Base-by-base conservation (phyloP, 2,888 invertebrate species). In the Prenolepis imparis region DNA sequence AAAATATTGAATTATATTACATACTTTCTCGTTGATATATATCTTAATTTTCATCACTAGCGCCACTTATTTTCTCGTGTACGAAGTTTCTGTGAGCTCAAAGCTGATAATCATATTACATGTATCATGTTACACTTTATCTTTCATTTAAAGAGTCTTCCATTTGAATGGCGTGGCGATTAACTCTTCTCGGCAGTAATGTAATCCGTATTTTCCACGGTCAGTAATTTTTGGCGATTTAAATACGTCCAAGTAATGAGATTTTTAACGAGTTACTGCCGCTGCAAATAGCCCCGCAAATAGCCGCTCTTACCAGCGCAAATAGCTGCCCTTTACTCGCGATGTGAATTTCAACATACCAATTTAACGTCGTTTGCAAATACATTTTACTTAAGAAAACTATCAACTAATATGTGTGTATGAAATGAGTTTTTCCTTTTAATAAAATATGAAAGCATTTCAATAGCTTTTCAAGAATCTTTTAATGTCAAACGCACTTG, bases 221-320 rank as follows among this genome's bases (percentile, higher is more conserved):
- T 21, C 32, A 9, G 59, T 70, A 78, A 78, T 70, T 70, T 78
- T 78, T 70, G 78, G 44, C 59, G 41, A 68, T 78, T 78, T 78
- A 78, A 57, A 78, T 44, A 78, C 41, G 32, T 21, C 11, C 59
- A 9, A 36, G 78, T 78, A 70, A 78, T 78, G 78, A 78, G 78
- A 78, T 59, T 78, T 78, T 78, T 78, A 78, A 78, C 44, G 44
- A 78, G 70, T 68, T 78, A 44, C 44, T 24, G 21, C 24, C 21
- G 21, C 18, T 70, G 21, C 32, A 70, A 70, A 78, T 44, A 78
- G 4, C 24, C 36, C 5, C 36, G 36, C 36, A 36, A 70, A 78
- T 44, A 78, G 4, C 32, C 5, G 36, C 5, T 1, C 6, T 11
- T 59, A 36, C 36, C 36, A 4, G 36, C 36, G 28, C 28, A 28